Evolutionary conservation across 2,888 invertebrate species (phyloP), one percentile per base, ranked within the genome.

Genomic region (Baronia brevicornis): DNA sequence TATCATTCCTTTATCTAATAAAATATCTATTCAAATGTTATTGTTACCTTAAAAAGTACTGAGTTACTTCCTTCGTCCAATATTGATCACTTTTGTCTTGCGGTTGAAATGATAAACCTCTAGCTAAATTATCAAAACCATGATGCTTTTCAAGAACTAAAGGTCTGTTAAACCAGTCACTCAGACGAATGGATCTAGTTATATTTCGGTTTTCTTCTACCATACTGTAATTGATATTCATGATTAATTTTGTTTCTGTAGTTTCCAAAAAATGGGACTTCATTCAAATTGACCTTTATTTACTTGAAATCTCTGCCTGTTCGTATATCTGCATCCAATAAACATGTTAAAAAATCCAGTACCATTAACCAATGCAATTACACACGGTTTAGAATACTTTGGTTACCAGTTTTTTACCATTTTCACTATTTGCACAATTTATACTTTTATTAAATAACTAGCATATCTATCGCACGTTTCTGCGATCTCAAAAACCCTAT

Each of bases 61-160:
- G 39, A 29, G 51, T 54, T 58, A 90, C 89, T 71, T 91, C 90
- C 39, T 73, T 75, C 43, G 90, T 89, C 51, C 90, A 89, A 66
- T 84, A 90, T 31, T 86, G 87, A 62, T 93, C 92, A 29, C 89
- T 86, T 31, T 85, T 77, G 49, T 90, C 86, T 61, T 91, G 86
- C 0, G 89, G 89, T 55, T 93, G 92, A 26, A 89, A 89, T 9
- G 88, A 73, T 56, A 92, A 67, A 13, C 91, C 91, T 60, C 91
- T 74, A 4, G 87, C 84, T 19, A 92, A 77, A 33, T 87, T 87
- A 61, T 91, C 91, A 50, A 90, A 87, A 43, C n/a, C 12, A 5
- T 20, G 15, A 4, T 86, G 86, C 10, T 32, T 7, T 23, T 37
- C 37, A 0, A 89, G 63, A 28, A 89, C 62, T 3, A 67, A 74